Evolutionary conservation across 2,888 invertebrate genomes (phyloP).

Genomic region (Caenorhabditis wallacei): DNA sequence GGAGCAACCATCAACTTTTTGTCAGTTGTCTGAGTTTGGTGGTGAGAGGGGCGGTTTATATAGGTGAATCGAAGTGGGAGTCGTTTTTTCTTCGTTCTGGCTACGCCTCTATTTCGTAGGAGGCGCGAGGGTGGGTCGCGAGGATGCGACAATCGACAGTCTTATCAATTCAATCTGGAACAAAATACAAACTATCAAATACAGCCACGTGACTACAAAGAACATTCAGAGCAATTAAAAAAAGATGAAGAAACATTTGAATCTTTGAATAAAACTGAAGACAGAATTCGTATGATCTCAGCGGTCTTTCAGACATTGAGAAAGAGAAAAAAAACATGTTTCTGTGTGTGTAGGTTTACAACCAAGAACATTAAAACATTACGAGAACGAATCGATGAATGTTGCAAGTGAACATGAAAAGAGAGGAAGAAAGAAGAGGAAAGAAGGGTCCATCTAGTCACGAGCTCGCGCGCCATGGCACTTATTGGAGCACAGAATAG

Average conservation of each 20-base stretch:
- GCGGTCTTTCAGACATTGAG: slow-evolving; percentile 15
- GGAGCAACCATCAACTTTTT: slow-evolving; percentile 35
- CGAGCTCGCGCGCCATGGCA: slow-evolving; percentile 37
- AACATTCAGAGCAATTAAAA: slow-evolving; percentile 32
- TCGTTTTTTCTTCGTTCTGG: slow-evolving; percentile 36
- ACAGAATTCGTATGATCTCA: slow-evolving; percentile 9
- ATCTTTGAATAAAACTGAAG: slow-evolving; percentile 6
- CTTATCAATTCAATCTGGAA: slow-evolving; percentile 42
- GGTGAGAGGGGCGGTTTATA: slow-evolving; percentile 53
- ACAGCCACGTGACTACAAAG: slow-evolving; percentile 56
- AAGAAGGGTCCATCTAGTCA: slow-evolving; percentile 41
- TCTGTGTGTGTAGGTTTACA: slow-evolving; percentile 18
- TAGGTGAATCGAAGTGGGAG: slow-evolving; percentile 49
- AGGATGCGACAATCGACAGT: slow-evolving; percentile 25
- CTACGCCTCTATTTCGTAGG: slow-evolving; percentile 56
- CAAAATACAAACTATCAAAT: slow-evolving; percentile 33
- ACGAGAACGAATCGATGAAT: slow-evolving; percentile 10
- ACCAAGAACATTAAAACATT: slow-evolving; percentile 11
- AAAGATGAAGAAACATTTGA: background rate
- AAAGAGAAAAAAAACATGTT: slow-evolving; percentile 32
- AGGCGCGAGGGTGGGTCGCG: slow-evolving; percentile 34
- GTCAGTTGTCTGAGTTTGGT: slow-evolving; percentile 11
- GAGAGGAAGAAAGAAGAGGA: background rate
- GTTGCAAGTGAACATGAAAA: background rate
- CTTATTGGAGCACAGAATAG: slow-evolving; percentile 17